phyloP scores from a whole-genome alignment of 2,888 invertebrate species.

The Alcis repandata region DNA sequence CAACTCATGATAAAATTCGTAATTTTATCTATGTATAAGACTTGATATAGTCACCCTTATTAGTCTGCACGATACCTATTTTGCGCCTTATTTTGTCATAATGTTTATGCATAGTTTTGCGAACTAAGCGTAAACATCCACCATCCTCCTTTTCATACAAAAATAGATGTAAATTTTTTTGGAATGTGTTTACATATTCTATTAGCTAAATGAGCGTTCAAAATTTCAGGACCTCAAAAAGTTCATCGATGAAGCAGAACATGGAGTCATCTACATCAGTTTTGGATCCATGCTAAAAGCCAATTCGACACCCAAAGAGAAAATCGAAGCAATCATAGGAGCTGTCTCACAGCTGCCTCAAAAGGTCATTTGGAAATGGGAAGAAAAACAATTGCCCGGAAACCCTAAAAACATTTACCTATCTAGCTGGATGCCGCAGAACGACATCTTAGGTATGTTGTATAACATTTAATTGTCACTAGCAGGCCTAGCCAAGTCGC shows the following conservation, averaged over 20 bases:
- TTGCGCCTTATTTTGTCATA: not conserved
- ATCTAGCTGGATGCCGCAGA: constrained; percentile 89
- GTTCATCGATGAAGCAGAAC: constrained; percentile 88
- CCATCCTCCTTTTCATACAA: too few species aligned
- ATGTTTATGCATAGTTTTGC: too few species aligned
- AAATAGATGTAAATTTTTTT: too few species aligned
- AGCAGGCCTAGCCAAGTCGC: too few species aligned
- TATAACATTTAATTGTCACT: not conserved
- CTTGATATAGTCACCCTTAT: too few species aligned
- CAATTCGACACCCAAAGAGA: constrained; percentile 87
- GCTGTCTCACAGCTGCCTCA: constrained; percentile 88
- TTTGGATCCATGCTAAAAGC: constrained; percentile 91
- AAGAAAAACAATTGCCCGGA: constrained; percentile 85
- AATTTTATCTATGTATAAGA: too few species aligned
- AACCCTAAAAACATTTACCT: constrained; percentile 87
- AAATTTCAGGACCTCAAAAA: constrained; percentile 84
- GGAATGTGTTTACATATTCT: too few species aligned
- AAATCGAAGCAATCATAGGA: constrained; percentile 86
- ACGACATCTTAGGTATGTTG: constrained; percentile 79
- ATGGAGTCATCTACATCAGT: constrained; percentile 91
- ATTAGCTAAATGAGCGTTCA: too few species aligned
- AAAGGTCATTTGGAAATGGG: constrained; percentile 92
- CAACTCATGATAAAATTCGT: not conserved
- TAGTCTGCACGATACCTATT: too few species aligned
- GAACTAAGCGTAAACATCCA: too few species aligned